phyloP scores from a whole-genome alignment of 2,797 vertebrate species.

The Enteromius treurensis region DNA sequence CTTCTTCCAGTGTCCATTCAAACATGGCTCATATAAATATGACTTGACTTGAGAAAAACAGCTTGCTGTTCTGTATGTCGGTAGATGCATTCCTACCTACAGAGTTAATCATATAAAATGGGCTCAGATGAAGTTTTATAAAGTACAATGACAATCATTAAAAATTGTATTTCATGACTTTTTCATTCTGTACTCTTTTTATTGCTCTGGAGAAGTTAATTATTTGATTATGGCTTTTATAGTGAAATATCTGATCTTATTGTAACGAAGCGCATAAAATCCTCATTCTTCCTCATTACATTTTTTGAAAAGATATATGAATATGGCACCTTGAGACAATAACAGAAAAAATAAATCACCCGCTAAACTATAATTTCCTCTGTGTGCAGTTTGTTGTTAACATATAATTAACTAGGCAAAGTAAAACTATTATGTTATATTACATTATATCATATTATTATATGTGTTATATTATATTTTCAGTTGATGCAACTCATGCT shows the following conservation, averaged over 20 bases:
- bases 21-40: neutral
- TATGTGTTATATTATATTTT: neutral
- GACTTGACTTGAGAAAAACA: neutral
- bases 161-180: neutral
- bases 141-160: neutral
- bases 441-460: neutral
- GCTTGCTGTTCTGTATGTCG: neutral
- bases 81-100: neutral
- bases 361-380: neutral
- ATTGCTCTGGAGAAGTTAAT: neutral
- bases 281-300: neutral
- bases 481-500: neutral
- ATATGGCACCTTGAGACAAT: neutral
- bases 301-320: slow-evolving; percentile 13
- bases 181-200: slow-evolving; percentile 4
- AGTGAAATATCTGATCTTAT: slow-evolving; percentile 4
- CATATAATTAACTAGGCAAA: neutral
- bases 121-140: neutral
- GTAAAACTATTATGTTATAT: neutral
- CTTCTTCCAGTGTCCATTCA: slow-evolving; percentile 16
- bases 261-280: slow-evolving; percentile 10
- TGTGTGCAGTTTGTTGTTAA: neutral
- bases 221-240: neutral
- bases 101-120: neutral
- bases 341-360: neutral